These are phyloP conservation scores for Typhlichthys subterraneus DNA, from an alignment of 2,797 vertebrate species.

Conservation along the genomic window DNA sequence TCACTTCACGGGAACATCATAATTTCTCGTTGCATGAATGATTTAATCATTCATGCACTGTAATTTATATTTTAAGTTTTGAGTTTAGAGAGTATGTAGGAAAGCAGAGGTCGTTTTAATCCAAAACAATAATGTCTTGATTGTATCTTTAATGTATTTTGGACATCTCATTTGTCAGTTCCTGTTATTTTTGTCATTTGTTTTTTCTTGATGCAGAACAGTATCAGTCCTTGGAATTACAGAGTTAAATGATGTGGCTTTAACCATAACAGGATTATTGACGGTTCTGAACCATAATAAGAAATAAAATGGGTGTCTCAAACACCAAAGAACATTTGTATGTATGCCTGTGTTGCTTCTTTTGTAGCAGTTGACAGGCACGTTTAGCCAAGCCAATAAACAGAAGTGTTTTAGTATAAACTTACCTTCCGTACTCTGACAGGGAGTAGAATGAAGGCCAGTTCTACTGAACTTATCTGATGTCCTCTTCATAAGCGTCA, in stretches of 20 bases:
- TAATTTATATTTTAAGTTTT: too few species aligned
- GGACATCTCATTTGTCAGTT: slow-evolving; percentile 22
- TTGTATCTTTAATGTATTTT: too few species aligned
- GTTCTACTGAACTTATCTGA: slow-evolving; percentile 42
- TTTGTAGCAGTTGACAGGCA: slow-evolving; percentile 60
- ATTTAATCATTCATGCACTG: too few species aligned
- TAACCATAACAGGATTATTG: not conserved
- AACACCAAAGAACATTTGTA: slow-evolving; percentile 33
- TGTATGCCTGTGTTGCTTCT: slow-evolving; percentile 51
- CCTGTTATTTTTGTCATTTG: slow-evolving; percentile 12
- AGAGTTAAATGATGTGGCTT: not conserved
- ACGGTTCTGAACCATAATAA: not conserved
- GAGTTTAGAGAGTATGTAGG: too few species aligned
- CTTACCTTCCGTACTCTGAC: slow-evolving; percentile 64
- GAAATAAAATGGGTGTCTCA: slow-evolving; percentile 49
- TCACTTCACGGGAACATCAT: too few species aligned
- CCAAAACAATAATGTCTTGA: too few species aligned
- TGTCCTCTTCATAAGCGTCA: slow-evolving; percentile 41
- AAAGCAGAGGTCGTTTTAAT: too few species aligned
- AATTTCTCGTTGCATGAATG: too few species aligned
- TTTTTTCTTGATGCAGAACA: slow-evolving; percentile 16
- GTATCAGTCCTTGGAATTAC: slow-evolving; percentile 1
- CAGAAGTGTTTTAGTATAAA: slow-evolving; percentile 45
- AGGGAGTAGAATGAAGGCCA: slow-evolving; percentile 31
- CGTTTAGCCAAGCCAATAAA: slow-evolving; percentile 62